Base-by-base conservation (phyloP, 2,797 vertebrate species). In the Chaetophractus vellerosus region DNA sequence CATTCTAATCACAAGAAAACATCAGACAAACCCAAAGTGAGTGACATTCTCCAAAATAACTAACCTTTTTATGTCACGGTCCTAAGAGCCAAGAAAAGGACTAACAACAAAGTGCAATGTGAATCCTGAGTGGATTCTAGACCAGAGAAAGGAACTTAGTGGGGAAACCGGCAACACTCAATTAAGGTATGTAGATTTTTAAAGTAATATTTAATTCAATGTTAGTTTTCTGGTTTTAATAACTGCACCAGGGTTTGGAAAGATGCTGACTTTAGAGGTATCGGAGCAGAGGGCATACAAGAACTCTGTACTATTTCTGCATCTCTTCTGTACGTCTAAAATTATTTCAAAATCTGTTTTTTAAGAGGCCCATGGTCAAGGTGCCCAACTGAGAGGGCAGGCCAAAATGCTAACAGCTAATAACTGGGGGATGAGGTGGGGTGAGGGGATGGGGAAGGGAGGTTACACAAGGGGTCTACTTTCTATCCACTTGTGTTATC, bases 151-250 rank as follows among this genome's bases (percentile, higher is more conserved):
- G n/a, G 19, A 86, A 82, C 50, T 55, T 4, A 41, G 50, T 45
- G 41, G 36, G 24, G 11, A 81, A 36, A 57, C 8, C 2, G 18
- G 24, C 61, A 86, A 80, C 33, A 19, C 78, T 88, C 92, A 64
- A 50, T 24, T 21, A n/a, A 93, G 64, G 28, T 28, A 45, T 71
- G 7, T 2, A 26, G 41, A 50, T 26, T 28, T 57, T 85, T 21
- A 16, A 59, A 76, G 48, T 2, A 26, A 24, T 64, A 64, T 66
- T 82, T 68, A 50, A 61, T 5, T 63, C 64, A 79, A 33, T 52
- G 74, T n/a, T 63, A n/a, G 31, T 31, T 74, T 94, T 72, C 38
- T 72, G 48, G 50, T 85, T 74, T 80, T 69, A 84, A 68, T 80
- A 55, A 69, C n/a, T 28, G 10, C 31, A 31, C 38, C 57, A 3